These are phyloP conservation scores for Marronus borbonicus DNA, from an alignment of 2,888 invertebrate genomes.

Conservation along the genomic window DNA sequence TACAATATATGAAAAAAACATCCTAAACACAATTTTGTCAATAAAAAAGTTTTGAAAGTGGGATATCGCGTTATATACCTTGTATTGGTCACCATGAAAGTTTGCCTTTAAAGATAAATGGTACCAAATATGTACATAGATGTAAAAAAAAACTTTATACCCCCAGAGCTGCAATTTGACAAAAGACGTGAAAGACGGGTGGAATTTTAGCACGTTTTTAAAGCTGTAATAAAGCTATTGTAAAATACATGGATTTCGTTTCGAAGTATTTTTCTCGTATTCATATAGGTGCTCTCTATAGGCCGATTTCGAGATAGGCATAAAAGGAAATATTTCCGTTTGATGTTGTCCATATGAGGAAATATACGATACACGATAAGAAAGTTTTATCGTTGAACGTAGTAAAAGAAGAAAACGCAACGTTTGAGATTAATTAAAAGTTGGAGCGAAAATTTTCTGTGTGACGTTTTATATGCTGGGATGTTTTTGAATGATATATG, in stretches of 20 bases:
- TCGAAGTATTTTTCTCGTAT: slow-evolving; percentile 1
- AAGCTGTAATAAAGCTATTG: slow-evolving; percentile 27
- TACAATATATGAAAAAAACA: no score
- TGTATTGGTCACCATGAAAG: slow-evolving; percentile 2
- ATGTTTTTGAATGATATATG: slow-evolving; percentile 9
- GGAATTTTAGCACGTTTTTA: slow-evolving; percentile 12
- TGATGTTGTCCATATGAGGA: slow-evolving; percentile 1
- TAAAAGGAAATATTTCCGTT: slow-evolving; percentile 8
- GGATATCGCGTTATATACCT: not conserved
- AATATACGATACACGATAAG: not conserved
- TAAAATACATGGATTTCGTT: slow-evolving; percentile 27
- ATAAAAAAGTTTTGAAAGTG: no score
- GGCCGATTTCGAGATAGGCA: not conserved
- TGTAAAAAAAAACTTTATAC: slow-evolving; percentile 10
- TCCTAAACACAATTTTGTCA: no score
- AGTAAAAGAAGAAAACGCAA: not conserved
- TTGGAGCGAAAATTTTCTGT: no score
- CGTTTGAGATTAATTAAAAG: no score
- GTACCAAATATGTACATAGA: slow-evolving; percentile 1
- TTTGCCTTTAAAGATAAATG: slow-evolving; percentile 20
- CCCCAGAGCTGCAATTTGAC: not conserved
- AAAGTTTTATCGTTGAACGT: slow-evolving; percentile 22
- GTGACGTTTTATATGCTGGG: not conserved
- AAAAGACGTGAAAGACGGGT: slow-evolving; percentile 6
- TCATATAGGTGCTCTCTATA: not conserved